Percentiles rank a stretch among this genome's conserved stretches.
phyloP scores from a whole-genome alignment of 1,140 invertebrate species.

The Lucilia sericata region DNA sequence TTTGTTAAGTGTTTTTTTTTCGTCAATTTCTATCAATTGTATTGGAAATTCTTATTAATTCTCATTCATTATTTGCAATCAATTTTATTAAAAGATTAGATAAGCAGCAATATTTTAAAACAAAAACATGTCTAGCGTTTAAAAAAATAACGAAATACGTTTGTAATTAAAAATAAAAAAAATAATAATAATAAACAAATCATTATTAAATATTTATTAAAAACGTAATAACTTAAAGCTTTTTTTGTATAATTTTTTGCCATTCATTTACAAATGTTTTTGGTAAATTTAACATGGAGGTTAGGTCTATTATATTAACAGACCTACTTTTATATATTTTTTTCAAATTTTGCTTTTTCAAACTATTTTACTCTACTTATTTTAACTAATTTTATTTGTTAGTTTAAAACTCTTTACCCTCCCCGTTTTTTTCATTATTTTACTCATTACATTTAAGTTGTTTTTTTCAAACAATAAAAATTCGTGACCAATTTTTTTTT shows the following conservation, averaged over 20 bases:
- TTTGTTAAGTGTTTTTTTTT: neutral
- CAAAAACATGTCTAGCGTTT: neutral
- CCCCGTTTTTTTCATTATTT: neutral
- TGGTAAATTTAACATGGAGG: neutral
- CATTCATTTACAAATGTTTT: neutral
- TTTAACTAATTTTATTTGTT: neutral
- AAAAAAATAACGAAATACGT: neutral
- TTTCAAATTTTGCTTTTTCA: neutral
- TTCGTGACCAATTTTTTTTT: conserved; percentile 11
- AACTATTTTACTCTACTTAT: too few species aligned
- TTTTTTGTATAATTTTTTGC: neutral
- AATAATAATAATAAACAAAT: neutral
- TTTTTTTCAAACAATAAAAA: neutral
- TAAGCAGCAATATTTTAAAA: neutral
- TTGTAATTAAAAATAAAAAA: neutral
- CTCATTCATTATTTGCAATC: neutral
- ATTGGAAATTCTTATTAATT: neutral
- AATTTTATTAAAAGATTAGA: neutral
- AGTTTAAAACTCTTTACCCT: neutral
- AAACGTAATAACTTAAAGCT: neutral
- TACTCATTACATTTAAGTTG: neutral
- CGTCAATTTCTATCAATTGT: neutral
- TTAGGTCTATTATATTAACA: neutral
- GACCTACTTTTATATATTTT: neutral
- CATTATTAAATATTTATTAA: neutral